Evolutionary conservation across 2,113 vertebrate species (phyloP), one percentile per base, ranked within the genome.

Genomic region (Regulus satrapa): DNA sequence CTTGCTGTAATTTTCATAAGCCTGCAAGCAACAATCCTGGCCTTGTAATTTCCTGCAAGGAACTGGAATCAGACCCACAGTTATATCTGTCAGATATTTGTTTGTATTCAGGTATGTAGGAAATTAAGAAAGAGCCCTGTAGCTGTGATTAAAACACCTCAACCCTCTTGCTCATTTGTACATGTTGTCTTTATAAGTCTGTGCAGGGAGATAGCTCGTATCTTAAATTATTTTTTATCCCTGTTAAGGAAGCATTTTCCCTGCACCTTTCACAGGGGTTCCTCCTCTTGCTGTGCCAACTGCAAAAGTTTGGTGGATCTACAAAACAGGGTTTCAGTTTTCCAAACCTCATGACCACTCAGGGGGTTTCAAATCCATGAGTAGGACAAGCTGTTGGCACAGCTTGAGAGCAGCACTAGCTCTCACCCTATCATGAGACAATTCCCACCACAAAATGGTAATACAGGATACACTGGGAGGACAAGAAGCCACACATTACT

Each of bases 191-290:
- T 68, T 76, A 8, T 41, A 62, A 49, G 17, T 24, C 77, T 69
- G 28, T 84, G 38, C 26, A 54, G 8, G 6, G 32, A 74, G 23
- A 40, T 28, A 69, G 32, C 10, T 88, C 45, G 10, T 18, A 48
- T 20, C 34, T 43, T 52, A 18, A 45, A 68, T 58, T 80, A 31
- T 32, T 80, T 85, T 84, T 77, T 38, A 49, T 45, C 31, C 48
- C 21, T 79, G 23, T 71, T 86, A 58, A 77, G 32, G 49, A 90
- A 61, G 19, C 21, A 38, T 62, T 62, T 89, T 63, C 31, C 31
- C 23, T 2, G 1, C 25, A 45, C 12, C 1, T 0, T 19, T 41
- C 43, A 46, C 2, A 4, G 0, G 2, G 2, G 9, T 54, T 85
- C 28, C 36, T 88, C 21, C 21, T 76, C 40, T 36, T 26, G 28